phyloP scores from a whole-genome alignment of 1,140 invertebrate genomes.

The Nymphalis io region DNA sequence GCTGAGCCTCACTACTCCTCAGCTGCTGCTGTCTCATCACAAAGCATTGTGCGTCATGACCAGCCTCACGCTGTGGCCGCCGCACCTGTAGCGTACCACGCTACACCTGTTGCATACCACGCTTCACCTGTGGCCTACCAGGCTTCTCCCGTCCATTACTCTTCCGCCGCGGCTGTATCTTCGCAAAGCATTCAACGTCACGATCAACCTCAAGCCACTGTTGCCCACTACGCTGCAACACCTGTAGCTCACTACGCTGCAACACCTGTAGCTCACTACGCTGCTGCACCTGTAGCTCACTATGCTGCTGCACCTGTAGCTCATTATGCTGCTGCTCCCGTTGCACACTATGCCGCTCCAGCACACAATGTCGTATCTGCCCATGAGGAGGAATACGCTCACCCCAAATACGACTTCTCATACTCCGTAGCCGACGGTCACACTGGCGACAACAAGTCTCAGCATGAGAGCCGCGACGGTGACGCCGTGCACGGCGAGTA shows the following conservation, averaged over 20 bases:
- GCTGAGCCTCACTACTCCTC: constrained; percentile 51
- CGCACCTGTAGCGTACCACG: constrained; percentile 10
- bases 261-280: constrained; percentile 38
- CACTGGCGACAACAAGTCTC: constrained; percentile 79
- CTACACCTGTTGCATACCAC: constrained; percentile 39
- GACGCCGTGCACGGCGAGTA: constrained; percentile 81
- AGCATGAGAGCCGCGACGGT: constrained; percentile 80
- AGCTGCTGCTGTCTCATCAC: constrained; percentile 59
- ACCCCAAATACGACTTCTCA: constrained; percentile 58
- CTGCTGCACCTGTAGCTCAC: constrained; percentile 25
- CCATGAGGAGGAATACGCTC: constrained; percentile 36
- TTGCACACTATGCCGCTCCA: constrained; percentile 30
- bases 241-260: constrained; percentile 29
- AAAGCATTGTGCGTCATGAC: constrained; percentile 61
- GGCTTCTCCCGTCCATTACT: constrained; percentile 40
- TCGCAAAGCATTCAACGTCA: constrained; percentile 53
- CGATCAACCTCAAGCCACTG: constrained; percentile 39
- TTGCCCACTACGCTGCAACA: constrained; percentile 4
- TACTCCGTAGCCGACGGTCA: constrained; percentile 79
- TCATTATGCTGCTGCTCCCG: constrained; percentile 39
- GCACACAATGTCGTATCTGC: constrained; percentile 42
- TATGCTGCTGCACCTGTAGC: constrained; percentile 48
- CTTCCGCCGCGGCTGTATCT: constrained; percentile 42
- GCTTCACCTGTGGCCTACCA: constrained; percentile 47
- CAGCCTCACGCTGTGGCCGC: constrained; percentile 36